Percentiles rank a stretch among this genome's conserved stretches.
Conservation (phyloP, 1,140 invertebrate species). For the Drosophila tani region DNA sequence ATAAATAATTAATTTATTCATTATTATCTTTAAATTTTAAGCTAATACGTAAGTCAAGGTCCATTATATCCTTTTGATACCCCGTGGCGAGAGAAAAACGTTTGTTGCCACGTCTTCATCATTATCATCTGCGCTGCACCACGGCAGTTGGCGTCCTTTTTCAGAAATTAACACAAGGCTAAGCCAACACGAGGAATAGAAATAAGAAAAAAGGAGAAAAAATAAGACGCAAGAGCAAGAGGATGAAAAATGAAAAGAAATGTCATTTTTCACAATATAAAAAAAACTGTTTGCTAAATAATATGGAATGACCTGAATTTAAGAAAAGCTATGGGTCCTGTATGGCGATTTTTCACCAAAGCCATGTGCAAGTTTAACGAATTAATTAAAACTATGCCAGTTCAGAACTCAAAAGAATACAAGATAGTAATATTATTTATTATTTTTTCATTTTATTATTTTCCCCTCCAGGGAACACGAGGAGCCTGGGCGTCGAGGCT, state of each 20-base stretch:
- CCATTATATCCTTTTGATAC: slow-evolving; percentile 4
- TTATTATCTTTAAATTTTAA: not conserved
- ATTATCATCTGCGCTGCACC: slow-evolving; percentile 70
- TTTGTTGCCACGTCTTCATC: slow-evolving; percentile 58
- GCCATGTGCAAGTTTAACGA: not conserved
- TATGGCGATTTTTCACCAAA: slow-evolving; percentile 2
- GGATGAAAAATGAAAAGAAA: slow-evolving; percentile 39
- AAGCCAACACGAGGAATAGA: slow-evolving; percentile 38
- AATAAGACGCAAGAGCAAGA: slow-evolving; percentile 7
- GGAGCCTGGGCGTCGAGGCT: no score
- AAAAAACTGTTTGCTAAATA: slow-evolving; percentile 65
- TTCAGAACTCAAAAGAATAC: not conserved
- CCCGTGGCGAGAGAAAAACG: slow-evolving; percentile 2
- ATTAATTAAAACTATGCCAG: slow-evolving; percentile 1
- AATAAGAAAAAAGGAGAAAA: slow-evolving; percentile 4
- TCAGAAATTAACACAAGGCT: slow-evolving; percentile 68
- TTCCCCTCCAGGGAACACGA: no score
- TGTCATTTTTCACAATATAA: slow-evolving; percentile 55
- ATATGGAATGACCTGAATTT: slow-evolving; percentile 61
- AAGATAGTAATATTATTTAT: no score
- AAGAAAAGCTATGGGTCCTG: slow-evolving; percentile 7
- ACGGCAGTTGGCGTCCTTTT: slow-evolving; percentile 73
- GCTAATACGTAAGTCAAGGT: not conserved
- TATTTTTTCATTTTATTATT: no score
- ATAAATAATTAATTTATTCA: no score